These are phyloP conservation scores for Megaceryle maxima DNA, from an alignment of 2,113 vertebrate genomes.

Conservation along the genomic window DNA sequence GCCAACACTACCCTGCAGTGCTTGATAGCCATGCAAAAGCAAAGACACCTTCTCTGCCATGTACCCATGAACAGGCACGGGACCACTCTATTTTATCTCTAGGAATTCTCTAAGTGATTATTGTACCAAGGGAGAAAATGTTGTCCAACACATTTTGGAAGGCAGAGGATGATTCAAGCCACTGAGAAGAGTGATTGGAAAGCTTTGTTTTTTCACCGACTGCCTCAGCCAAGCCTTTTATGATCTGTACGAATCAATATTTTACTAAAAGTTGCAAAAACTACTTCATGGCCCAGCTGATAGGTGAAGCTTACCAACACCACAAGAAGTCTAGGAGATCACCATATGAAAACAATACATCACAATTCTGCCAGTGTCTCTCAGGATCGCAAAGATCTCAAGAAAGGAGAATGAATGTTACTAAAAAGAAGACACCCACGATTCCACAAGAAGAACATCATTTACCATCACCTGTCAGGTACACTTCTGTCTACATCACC, in stretches of 20 bases:
- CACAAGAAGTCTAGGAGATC: background rate
- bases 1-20: background rate
- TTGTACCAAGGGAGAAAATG: background rate
- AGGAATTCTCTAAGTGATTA: background rate
- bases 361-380: background rate
- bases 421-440: background rate
- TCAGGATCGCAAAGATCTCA: background rate
- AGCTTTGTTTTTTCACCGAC: background rate
- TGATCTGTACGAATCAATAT: background rate
- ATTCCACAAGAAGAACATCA: background rate
- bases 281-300: background rate
- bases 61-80: background rate
- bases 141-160: background rate
- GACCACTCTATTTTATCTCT: background rate
- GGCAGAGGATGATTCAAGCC: background rate
- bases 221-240: background rate
- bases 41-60: background rate
- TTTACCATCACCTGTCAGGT: background rate
- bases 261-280: background rate
- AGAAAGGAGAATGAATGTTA: background rate
- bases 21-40: background rate
- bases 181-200: background rate
- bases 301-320: background rate
- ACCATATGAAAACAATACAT: background rate
- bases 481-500: background rate